These are phyloP conservation scores for Pseudolaguvia tuberculata DNA, from an alignment of 2,113 vertebrate species.

Conservation along the genomic window DNA sequence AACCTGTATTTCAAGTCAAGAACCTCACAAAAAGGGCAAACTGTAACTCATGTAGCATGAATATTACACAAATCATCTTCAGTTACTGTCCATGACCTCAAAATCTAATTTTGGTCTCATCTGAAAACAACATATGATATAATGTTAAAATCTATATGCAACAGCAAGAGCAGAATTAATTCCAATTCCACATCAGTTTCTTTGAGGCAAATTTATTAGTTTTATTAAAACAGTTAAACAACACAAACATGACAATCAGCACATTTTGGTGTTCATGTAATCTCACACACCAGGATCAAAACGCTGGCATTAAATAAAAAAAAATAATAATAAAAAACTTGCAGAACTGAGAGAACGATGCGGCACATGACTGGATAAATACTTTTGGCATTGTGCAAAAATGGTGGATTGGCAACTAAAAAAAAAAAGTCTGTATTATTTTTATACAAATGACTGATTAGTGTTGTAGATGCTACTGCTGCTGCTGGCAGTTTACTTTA, in stretches of 20 bases:
- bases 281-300: background rate
- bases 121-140: too few species aligned
- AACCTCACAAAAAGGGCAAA: too few species aligned
- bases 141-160: too few species aligned
- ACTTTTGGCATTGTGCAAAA: constrained; percentile 60
- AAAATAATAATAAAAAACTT: background rate
- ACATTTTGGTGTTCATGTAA: constrained; percentile 1
- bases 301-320: background rate
- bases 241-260: constrained; percentile 45
- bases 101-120: too few species aligned
- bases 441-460: constrained; percentile 44
- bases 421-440: constrained; percentile 40
- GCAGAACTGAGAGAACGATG: constrained; percentile 54
- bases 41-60: too few species aligned
- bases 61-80: too few species aligned
- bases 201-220: constrained; percentile 16
- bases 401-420: constrained; percentile 50
- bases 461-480: background rate
- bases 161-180: too few species aligned
- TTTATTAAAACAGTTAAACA: constrained; percentile 61
- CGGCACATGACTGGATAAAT: constrained; percentile 39
- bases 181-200: too few species aligned
- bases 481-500: background rate
- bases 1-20: too few species aligned
- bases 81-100: too few species aligned